Conservation (phyloP, 1,140 invertebrate species). For the Akabosia matsudoensis region DNA sequence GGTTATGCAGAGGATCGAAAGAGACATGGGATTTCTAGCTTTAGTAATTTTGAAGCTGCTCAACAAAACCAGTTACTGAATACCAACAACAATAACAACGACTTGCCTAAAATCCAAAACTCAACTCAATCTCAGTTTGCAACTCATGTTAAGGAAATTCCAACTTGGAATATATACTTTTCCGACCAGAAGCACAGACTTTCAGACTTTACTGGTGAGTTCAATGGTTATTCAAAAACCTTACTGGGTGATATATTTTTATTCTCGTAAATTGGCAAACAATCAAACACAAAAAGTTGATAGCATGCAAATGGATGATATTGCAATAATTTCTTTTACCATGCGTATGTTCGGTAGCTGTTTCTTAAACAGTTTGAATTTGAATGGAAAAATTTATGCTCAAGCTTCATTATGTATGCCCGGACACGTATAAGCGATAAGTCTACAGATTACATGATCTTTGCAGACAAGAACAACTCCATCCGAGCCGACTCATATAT, state of each 20-base stretch:
- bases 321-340: too few relatives aligned
- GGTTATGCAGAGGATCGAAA: too few relatives aligned
- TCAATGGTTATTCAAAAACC: too few relatives aligned
- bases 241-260: too few relatives aligned
- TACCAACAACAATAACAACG: neutral
- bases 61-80: too few relatives aligned
- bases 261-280: too few relatives aligned
- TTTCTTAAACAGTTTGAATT: neutral
- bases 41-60: too few relatives aligned
- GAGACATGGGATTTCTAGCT: too few relatives aligned
- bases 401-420: slow-evolving; percentile 12
- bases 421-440: neutral
- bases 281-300: neutral
- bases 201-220: slow-evolving; percentile 7
- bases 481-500: slow-evolving; percentile 16
- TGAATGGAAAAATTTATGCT: too few relatives aligned
- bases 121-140: neutral
- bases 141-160: neutral
- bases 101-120: neutral
- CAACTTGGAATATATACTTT: slow-evolving; percentile 22
- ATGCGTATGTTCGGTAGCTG: neutral
- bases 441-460: neutral
- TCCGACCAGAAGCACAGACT: slow-evolving; percentile 4
- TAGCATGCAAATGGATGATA: too few relatives aligned
- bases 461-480: slow-evolving; percentile 21